phyloP scores from a whole-genome alignment of 2,113 vertebrate species.

The Morone saxatilis region DNA sequence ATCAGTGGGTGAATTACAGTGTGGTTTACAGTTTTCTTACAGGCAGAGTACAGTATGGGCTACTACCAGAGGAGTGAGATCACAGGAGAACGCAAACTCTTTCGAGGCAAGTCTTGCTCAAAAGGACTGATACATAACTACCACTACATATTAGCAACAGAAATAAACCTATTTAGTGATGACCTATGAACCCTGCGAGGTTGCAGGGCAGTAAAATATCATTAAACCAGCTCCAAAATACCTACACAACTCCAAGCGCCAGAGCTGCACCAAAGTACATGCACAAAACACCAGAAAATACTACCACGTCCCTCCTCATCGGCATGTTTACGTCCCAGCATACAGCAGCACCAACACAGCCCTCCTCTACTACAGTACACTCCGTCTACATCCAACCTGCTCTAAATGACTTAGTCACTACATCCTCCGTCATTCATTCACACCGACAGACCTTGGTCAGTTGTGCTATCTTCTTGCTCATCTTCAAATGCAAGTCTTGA shows the following conservation, averaged over 20 bases:
- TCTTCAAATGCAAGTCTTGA: constrained; percentile 94
- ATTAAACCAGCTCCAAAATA: not conserved
- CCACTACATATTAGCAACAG: not conserved
- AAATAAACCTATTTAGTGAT: not conserved
- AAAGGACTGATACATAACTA: not conserved
- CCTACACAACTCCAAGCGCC: too few relatives aligned
- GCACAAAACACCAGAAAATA: not conserved
- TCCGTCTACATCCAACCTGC: constrained; percentile 3
- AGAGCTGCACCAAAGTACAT: not conserved
- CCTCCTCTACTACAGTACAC: too few relatives aligned
- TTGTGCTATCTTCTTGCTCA: constrained; percentile 99
- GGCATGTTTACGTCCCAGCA: constrained; percentile 45
- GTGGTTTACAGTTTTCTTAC: not conserved
- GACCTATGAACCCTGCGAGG: constrained; percentile 39
- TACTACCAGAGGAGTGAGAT: constrained; percentile 9
- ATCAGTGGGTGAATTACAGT: constrained; percentile 12
- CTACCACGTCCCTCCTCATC: not conserved
- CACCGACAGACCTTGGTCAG: constrained; percentile 91
- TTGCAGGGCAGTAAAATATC: not conserved
- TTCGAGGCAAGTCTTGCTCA: not conserved
- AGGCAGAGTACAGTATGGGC: constrained; percentile 8
- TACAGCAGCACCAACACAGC: not conserved
- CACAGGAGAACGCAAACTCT: not conserved
- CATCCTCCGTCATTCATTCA: not conserved
- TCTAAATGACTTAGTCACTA: not conserved